These are phyloP conservation scores for Apodemus speciosus DNA, from an alignment of 2,113 vertebrate genomes.

Conservation along the genomic window DNA sequence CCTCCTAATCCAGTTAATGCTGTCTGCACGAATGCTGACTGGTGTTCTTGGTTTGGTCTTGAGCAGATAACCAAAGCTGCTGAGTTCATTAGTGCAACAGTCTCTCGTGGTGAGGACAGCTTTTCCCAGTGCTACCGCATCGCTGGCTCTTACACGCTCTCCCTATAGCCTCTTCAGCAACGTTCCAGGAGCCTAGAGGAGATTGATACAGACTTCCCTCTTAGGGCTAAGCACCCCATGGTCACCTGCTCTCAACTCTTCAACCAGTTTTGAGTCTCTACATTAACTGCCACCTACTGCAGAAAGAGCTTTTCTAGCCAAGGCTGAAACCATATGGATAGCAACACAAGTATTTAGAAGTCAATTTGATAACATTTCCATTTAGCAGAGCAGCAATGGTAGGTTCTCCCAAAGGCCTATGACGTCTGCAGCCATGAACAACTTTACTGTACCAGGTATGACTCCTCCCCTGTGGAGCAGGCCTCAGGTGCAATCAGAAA, in stretches of 20 bases:
- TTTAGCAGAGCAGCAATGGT: neutral
- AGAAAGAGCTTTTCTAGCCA: neutral
- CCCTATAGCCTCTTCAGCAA: neutral
- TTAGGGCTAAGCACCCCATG: neutral
- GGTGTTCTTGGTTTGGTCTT: neutral
- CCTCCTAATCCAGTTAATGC: neutral
- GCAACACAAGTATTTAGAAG: neutral
- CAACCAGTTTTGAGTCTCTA: neutral
- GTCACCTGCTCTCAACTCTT: neutral
- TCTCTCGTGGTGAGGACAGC: too few species aligned
- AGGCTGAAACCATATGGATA: neutral
- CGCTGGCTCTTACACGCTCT: neutral
- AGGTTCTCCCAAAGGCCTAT: neutral
- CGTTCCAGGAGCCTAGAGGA: neutral
- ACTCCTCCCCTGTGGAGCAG: neutral
- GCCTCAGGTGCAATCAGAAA: neutral
- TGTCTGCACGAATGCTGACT: neutral
- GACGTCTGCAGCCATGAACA: neutral
- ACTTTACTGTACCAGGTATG: neutral
- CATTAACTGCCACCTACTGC: neutral
- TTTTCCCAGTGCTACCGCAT: neutral
- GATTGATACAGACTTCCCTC: neutral
- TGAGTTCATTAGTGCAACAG: too few species aligned
- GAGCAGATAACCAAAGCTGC: neutral
- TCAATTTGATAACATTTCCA: neutral